Evolutionary conservation across 2,888 invertebrate species (phyloP), one percentile per base, ranked within the genome.

Genomic region (Leucophenga maculata): DNA sequence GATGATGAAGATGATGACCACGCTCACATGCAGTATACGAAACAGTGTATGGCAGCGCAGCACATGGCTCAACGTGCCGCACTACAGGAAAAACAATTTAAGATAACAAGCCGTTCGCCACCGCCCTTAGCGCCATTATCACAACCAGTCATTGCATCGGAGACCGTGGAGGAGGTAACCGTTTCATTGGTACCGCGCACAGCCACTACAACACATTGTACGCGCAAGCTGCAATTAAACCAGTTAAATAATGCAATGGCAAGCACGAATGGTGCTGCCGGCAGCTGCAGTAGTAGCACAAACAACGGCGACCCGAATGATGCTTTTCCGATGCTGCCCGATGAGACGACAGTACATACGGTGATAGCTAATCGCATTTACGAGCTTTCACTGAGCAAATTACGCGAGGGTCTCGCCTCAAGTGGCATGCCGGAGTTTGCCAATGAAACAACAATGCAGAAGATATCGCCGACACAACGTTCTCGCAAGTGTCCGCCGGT

Each of bases 331-430:
- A 79, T 84, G 70, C 68, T 87, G 44, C 84, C 86, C 3, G 88
- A 83, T 69, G 86, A 87, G 57, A 87, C 87, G 26, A 87, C 86
- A 4, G 87, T 87, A 8, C 88, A 87, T 44, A 87, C 87, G n/a
- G 86, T 86, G 6, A 87, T 87, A 13, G 87, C 88, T 0, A 87
- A 87, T 72, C 84, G 86, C 68, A 86, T 86, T 46, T 87, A 87
- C 57, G 88, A 87, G 68, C 76, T 87, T 6, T 88, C 87, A 14
- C 75, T 87, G 0, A 84, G 84, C n/a, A 87, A 87, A 65, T 72
- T 87, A 13, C 86, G 87, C 32, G 88, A 87, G 67, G 88, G 88
- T 20, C 79, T 87, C 11, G 87, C 87, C 54, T 83, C 86, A 6
- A 85, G 86, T 65, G 86, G 86, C 4, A 78, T 85, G 22, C 78